phyloP scores from a whole-genome alignment of 1,140 invertebrate genomes.

The Magallana ariakensis region DNA sequence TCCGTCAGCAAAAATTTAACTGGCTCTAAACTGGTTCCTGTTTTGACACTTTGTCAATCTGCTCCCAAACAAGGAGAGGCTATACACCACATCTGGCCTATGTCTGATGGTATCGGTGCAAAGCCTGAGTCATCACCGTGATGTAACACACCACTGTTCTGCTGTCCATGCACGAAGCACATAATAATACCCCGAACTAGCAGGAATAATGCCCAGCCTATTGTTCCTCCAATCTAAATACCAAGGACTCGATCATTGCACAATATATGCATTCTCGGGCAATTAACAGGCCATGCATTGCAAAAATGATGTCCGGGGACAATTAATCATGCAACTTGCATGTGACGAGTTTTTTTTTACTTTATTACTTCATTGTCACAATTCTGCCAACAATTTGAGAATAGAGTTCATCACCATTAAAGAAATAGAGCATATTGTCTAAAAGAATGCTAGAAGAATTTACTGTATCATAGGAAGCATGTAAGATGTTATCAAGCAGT shows the following conservation, averaged over 20 bases:
- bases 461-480: not conserved
- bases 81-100: no score
- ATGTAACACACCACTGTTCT: not conserved
- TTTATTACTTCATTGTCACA: no score
- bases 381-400: no score
- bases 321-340: constrained; percentile 3
- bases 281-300: constrained; percentile 29
- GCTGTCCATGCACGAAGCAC: constrained; percentile 18
- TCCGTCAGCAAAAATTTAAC: no score
- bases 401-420: no score
- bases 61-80: no score
- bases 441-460: no score
- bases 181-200: not conserved
- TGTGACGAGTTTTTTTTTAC: not conserved
- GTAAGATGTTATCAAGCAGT: not conserved
- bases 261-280: constrained; percentile 2
- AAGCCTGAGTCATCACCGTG: not conserved
- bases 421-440: no score
- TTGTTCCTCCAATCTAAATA: not conserved
- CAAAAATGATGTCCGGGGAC: not conserved
- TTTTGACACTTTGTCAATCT: no score
- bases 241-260: constrained; percentile 14
- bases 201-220: not conserved
- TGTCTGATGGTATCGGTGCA: not conserved
- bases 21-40: no score